Evolutionary conservation across 2,888 invertebrate species (phyloP), one percentile per base, ranked within the genome.

Genomic region (Palloptera scutellata): DNA sequence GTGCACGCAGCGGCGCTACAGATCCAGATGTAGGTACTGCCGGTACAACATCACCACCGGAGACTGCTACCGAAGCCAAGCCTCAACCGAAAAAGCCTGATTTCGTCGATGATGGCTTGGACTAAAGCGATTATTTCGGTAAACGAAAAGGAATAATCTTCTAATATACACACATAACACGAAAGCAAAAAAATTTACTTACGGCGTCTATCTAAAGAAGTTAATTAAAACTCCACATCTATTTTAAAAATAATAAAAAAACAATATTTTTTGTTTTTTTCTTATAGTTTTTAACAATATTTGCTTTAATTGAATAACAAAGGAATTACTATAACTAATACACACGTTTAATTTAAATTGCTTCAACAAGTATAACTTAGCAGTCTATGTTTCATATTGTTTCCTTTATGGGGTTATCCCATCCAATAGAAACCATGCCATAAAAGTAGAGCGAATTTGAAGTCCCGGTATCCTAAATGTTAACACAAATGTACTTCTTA

Each of bases 81-180:
- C 62, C 69, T 55, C 54, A 75, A 43, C 71, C 77, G 55, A 83
- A 86, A 57, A 81, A 86, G 64, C 79, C 86, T 1, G 82, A 86
- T 57, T 88, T 88, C 70, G 89, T 89, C 64, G 90, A 91, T 76
- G 90, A 91, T 66, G 90, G 89, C 63, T 87, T 91, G 54, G 91
- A 91, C 81, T 91, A 89, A 84, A 71, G 20, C 48, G 48, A 48
- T 48, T 48, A 30, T 48, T 48, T 13, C 48, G 48, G 48, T 48
- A 5, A 48, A 11, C 13, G 48, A n/a, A n/a, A 13, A 45, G 45
- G n/a, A 30, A 30, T 30, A 30, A 4, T 30, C 30, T 30, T 30
- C 30, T 48, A 48, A 48, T 48, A 48, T 48, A 13, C 10, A 48
- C 13, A 48, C 13, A 48, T 48, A 15, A 48, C 5, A 48, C 15